These are phyloP conservation scores for Aphidius colemani DNA, from an alignment of 2,888 invertebrate genomes.

Conservation along the genomic window DNA sequence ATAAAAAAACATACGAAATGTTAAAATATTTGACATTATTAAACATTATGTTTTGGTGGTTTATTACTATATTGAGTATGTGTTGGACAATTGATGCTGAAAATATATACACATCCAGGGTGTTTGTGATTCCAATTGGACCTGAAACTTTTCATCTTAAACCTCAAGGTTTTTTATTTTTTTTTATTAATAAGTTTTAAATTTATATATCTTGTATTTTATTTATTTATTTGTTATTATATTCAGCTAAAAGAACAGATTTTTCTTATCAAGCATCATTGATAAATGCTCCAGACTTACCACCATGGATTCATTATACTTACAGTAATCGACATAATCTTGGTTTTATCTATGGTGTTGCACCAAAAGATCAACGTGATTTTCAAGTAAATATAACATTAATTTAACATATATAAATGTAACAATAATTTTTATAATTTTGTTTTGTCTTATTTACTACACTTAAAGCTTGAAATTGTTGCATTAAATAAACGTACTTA, in stretches of 20 bases:
- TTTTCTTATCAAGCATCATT: conserved; percentile 78
- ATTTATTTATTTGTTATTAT: neutral
- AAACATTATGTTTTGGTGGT: neutral
- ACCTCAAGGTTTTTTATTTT: conserved; percentile 53
- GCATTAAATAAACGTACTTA: conserved; percentile 79
- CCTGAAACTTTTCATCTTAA: conserved; percentile 80
- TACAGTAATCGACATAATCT: conserved; percentile 78
- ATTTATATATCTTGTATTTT: neutral
- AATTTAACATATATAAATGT: neutral
- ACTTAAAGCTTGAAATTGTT: conserved; percentile 72
- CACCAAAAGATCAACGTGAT: conserved; percentile 68
- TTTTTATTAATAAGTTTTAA: neutral
- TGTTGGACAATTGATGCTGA: conserved; percentile 38
- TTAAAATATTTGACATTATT: too few species aligned
- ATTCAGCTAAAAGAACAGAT: conserved; percentile 65
- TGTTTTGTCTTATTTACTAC: neutral
- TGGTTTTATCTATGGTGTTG: conserved; percentile 85
- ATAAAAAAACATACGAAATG: too few species aligned
- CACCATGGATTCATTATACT: conserved; percentile 83
- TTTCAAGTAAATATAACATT: conserved; percentile 53
- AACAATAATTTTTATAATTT: neutral
- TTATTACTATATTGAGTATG: neutral
- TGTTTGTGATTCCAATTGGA: conserved; percentile 78
- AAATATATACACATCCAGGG: conserved; percentile 73
- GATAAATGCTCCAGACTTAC: conserved; percentile 79